Evolutionary conservation across 2,888 invertebrate species (phyloP), one percentile per base, ranked within the genome.

Genomic region (Sericinus montela): DNA sequence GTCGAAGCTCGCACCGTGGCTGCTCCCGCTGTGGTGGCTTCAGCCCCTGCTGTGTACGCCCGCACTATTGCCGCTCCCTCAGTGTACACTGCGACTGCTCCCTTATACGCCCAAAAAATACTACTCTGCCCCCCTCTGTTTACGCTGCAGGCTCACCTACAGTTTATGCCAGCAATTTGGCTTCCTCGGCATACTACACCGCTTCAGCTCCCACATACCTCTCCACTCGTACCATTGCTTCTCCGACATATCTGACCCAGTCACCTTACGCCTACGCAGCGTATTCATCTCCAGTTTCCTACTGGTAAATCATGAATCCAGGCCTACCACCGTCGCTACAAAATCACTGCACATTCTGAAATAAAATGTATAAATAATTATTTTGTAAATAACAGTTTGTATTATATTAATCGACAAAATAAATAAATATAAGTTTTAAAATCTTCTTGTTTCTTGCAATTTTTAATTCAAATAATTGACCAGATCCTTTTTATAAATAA

Each of bases 221-320:
- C 1, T 56, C 63, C n/a, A 55, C 69, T 15, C 63, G 61, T 44
- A 52, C 64, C 49, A 57, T 63, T 44, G 51, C 58, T 10, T 43
- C 59, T 10, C 56, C 61, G n/a, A 48, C 57, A 9, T 54, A 52
- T 23, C 52, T 58, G 47, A 51, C 35, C 35, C 16, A 43, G 19
- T 51, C 55, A 25, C 51, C 56, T 11, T 58, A 58, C 39, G 45
- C 53, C 39, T 55, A 52, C 35, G 54, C 52, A 19, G 52, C 59
- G 10, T 61, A 59, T 15, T 50, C 57, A 6, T 54, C 55, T 9
- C 51, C 50, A 7, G 50, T 54, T 9, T 39, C 53, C 13, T 56
- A 53, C 54, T 49, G 49, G 25, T 25, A 25, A 25, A 25, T 25
- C 8, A 8, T 25, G 7, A 8, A 25, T 1, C 25, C 7, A 7